These are phyloP conservation scores for Athalia circularis DNA, from an alignment of 2,888 invertebrate species.

Conservation along the genomic window DNA sequence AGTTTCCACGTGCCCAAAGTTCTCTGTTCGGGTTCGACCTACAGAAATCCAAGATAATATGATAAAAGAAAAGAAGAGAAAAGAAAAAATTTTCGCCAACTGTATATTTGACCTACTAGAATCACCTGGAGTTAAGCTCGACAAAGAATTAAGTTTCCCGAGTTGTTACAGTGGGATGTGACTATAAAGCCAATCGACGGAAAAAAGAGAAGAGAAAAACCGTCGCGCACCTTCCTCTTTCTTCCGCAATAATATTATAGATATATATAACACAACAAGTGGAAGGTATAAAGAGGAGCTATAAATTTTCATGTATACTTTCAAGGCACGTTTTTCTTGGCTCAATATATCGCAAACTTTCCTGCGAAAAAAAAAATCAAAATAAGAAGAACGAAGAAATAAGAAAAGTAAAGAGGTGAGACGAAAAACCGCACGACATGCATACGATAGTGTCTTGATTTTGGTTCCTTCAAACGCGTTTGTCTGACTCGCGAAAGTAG, in stretches of 20 bases:
- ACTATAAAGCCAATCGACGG: background rate
- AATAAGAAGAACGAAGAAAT: background rate
- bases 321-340: conserved; percentile 18
- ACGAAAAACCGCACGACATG: background rate
- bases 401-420: background rate
- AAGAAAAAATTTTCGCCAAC: background rate
- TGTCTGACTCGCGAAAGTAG: no score
- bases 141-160: conserved; percentile 11
- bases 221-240: background rate
- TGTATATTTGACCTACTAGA: background rate
- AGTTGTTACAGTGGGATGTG: background rate
- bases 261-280: background rate
- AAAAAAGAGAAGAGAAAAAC: background rate
- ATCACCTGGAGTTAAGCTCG: conserved; percentile 23
- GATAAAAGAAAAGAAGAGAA: background rate
- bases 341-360: conserved; percentile 22
- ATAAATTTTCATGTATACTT: conserved; percentile 36
- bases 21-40: background rate
- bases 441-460: conserved; percentile 17
- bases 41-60: background rate
- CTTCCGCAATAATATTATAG: background rate
- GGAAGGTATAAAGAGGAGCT: background rate
- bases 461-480: background rate
- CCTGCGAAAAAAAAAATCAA: background rate
- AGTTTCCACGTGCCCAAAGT: background rate